Base-by-base conservation (phyloP, 2,888 invertebrate species). In the Selenia dentaria region DNA sequence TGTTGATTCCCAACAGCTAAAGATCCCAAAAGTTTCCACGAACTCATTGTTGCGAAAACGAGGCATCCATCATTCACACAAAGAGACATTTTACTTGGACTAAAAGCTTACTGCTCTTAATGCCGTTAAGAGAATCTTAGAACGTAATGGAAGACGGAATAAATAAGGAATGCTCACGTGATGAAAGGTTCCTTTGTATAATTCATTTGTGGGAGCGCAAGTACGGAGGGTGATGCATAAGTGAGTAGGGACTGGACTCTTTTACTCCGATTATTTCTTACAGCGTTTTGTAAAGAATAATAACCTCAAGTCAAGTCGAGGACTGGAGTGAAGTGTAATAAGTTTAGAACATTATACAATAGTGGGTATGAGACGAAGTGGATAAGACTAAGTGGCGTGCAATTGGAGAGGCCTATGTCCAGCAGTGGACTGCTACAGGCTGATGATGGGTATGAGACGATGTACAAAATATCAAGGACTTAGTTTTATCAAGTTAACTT, bases 121-220 rank as follows among this genome's bases (percentile, higher is more conserved):
- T 45, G 54, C 24, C 36, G 36, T 34, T 34, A 49, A 57, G 51
- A 59, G 54, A 50, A 56, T 57, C 64, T 70, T 57, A 57, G 54
- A 31, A 27, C 35, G 60, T 67, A 74, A 74, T 71, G 67, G 62
- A 65, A 62, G 60, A 58, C 52, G 57, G 62, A 59, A 66, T 67
- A 68, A 73, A 70, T 67, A 70, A 71, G 63, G 65, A 70, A 68
- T 65, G 53, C 51, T 53, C 52, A 46, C 52, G 55, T 57, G 58
- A 62, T 57, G 56, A 56, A 56, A 59, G 62, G 64, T 59, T 63
- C 61, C 55, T 59, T 67, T 69, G 66, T 70, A 64, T 70, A 64
- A 67, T 67, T 70, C 70, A 72, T 72, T 67, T 66, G 71, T 36
- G 70, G 67, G 49, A 54, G 50, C 61, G 38, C 53, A 57, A 48